A percentile compares a stretch with the other conserved stretches of the same genome.
These are phyloP conservation scores for Micrasema minimum DNA, from an alignment of 1,140 invertebrate species.

Conservation along the genomic window DNA sequence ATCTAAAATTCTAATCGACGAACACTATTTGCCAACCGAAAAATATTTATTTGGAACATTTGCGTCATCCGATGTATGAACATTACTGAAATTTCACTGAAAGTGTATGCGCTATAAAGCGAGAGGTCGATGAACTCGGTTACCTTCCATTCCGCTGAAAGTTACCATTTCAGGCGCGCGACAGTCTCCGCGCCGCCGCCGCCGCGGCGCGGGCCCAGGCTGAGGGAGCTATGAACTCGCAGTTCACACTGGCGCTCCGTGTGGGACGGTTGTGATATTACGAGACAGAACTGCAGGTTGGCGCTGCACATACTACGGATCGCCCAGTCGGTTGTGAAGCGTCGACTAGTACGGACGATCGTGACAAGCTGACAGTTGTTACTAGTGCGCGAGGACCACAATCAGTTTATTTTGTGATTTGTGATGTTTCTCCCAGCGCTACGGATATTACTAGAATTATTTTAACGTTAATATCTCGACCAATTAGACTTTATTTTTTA, in stretches of 20 bases:
- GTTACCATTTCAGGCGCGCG: not conserved
- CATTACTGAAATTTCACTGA: slow-evolving; percentile 32
- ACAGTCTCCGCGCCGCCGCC: slow-evolving; percentile 8
- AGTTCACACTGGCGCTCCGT: slow-evolving; percentile 58
- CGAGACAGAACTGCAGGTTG: slow-evolving; percentile 1
- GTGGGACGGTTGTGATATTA: slow-evolving; percentile 53
- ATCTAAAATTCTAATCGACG: slow-evolving; percentile 21
- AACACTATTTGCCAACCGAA: slow-evolving; percentile 19
- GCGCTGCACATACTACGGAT: slow-evolving; percentile 14
- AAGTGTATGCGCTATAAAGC: slow-evolving; percentile 25
- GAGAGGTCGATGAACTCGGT: slow-evolving; percentile 41
- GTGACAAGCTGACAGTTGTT: slow-evolving; percentile 56
- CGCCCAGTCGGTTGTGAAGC: slow-evolving; percentile 60
- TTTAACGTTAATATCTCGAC: no score
- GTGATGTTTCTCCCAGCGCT: slow-evolving; percentile 33
- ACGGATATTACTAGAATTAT: slow-evolving; percentile 11
- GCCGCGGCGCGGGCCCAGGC: slow-evolving; percentile 41
- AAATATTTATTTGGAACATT: slow-evolving; percentile 36
- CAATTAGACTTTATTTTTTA: slow-evolving; percentile 17
- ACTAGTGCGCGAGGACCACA: slow-evolving; percentile 43
- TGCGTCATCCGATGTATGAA: slow-evolving; percentile 17
- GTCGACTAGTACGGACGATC: slow-evolving; percentile 54
- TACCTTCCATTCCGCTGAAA: slow-evolving; percentile 40
- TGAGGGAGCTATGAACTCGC: slow-evolving; percentile 48
- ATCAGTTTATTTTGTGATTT: slow-evolving; percentile 38